Percentiles rank a stretch among this genome's conserved stretches.
Conservation (phyloP, 1,140 invertebrate genomes). For the Lepidurus arcticus region DNA sequence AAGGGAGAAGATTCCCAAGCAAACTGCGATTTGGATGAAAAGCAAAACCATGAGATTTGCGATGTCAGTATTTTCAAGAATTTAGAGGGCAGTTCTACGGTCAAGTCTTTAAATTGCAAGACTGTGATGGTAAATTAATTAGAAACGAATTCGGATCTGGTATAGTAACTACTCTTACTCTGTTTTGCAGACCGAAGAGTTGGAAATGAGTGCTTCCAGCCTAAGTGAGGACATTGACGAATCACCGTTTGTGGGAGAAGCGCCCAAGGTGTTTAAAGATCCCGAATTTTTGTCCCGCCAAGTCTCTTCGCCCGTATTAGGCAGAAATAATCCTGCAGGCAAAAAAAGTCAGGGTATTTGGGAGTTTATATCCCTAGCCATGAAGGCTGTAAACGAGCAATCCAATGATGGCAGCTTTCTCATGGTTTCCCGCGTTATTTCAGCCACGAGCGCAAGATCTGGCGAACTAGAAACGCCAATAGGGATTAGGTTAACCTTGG, state of each 20-base stretch:
- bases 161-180: neutral
- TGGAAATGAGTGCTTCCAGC: neutral
- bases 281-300: too few species aligned
- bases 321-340: too few species aligned
- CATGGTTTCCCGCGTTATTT: too few species aligned
- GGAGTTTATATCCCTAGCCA: too few species aligned
- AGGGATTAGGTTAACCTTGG: too few species aligned
- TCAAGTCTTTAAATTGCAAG: neutral
- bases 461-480: too few species aligned
- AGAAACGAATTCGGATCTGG: neutral
- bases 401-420: too few species aligned
- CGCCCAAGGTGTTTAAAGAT: too few species aligned
- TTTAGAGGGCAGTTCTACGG: neutral
- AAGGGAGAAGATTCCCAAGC: conserved; percentile 27
- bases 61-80: conserved; percentile 41
- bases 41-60: conserved; percentile 46
- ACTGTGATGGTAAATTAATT: neutral
- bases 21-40: neutral
- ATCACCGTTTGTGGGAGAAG: neutral
- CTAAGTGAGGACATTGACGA: neutral
- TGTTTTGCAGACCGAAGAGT: neutral
- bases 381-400: too few species aligned
- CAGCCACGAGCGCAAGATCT: too few species aligned
- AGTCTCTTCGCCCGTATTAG: too few species aligned
- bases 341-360: too few species aligned